Evolutionary conservation across 2,797 vertebrate species (phyloP).

Genomic region (Ispidina picta): DNA sequence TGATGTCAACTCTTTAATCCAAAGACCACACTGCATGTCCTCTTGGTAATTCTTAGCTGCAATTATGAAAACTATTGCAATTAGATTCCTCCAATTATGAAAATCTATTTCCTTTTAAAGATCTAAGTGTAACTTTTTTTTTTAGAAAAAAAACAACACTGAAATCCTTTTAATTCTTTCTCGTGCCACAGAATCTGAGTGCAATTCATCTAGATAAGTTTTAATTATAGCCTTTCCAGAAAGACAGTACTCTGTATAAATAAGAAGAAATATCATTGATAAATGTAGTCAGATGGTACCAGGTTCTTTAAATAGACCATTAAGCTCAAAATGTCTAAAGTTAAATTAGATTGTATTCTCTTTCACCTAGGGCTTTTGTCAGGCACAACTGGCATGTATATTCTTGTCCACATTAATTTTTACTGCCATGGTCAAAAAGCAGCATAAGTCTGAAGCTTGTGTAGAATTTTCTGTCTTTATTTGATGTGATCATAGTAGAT

Average conservation of each 20-base stretch:
- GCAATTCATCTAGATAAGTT: slow-evolving; percentile 54
- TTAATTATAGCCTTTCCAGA: slow-evolving; percentile 61
- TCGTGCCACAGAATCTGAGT: neutral
- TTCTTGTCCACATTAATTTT: slow-evolving; percentile 77
- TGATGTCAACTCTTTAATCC: neutral
- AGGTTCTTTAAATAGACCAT: slow-evolving; percentile 65
- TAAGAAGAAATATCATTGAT: slow-evolving; percentile 68
- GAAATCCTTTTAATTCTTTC: slow-evolving; percentile 42
- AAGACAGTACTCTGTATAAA: slow-evolving; percentile 46
- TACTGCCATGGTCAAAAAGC: slow-evolving; percentile 70
- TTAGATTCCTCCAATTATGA: slow-evolving; percentile 44
- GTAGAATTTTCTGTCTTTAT: slow-evolving; percentile 73
- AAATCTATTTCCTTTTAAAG: slow-evolving; percentile 41
- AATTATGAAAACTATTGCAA: slow-evolving; percentile 27
- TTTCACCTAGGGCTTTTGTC: slow-evolving; percentile 66
- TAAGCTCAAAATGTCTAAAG: slow-evolving; percentile 67
- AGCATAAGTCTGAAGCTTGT: slow-evolving; percentile 63
- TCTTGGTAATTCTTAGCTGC: slow-evolving; percentile 8
- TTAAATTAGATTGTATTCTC: slow-evolving; percentile 66
- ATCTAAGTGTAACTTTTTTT: neutral
- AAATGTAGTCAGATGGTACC: slow-evolving; percentile 61
- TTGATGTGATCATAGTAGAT: slow-evolving; percentile 61
- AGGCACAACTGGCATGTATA: slow-evolving; percentile 65
- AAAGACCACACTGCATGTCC: neutral
- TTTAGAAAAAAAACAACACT: neutral